phyloP scores from a whole-genome alignment of 2,113 vertebrate species.

The Tyrannus savana region DNA sequence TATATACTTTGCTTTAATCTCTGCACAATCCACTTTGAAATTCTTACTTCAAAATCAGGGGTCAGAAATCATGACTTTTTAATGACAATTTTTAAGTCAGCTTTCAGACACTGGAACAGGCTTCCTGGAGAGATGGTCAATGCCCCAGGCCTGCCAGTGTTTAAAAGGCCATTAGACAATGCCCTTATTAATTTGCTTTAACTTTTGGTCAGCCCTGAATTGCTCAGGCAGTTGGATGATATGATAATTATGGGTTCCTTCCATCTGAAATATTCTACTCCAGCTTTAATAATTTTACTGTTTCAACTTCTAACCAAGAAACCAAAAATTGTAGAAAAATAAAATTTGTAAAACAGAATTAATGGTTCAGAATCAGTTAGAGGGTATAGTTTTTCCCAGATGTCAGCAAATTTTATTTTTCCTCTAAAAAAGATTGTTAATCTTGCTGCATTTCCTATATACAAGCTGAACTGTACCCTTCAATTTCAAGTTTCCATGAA shows the following conservation, averaged over 20 bases:
- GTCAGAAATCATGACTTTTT: not conserved
- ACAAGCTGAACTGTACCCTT: not conserved
- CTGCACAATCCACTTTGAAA: not conserved
- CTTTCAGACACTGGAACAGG: not conserved
- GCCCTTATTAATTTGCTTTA: not conserved
- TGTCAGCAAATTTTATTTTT: not conserved
- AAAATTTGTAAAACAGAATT: not conserved
- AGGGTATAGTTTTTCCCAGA: not conserved
- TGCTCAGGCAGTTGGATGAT: not conserved
- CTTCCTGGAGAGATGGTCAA: rapidly evolving
- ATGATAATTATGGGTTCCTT: not conserved
- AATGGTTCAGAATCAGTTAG: not conserved
- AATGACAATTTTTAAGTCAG: not conserved
- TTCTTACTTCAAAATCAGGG: not conserved
- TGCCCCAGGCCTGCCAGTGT: not conserved
- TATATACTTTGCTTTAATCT: not conserved
- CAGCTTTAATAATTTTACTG: not conserved
- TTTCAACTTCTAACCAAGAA: not conserved
- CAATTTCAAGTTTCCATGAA: not conserved
- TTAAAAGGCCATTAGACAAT: not conserved
- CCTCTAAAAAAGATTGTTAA: not conserved
- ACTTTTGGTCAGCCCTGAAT: not conserved
- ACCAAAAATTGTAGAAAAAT: not conserved
- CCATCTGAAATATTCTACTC: not conserved
- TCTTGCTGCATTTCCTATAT: not conserved